phyloP scores from a whole-genome alignment of 2,888 invertebrate species.

The Leucoma salicis region DNA sequence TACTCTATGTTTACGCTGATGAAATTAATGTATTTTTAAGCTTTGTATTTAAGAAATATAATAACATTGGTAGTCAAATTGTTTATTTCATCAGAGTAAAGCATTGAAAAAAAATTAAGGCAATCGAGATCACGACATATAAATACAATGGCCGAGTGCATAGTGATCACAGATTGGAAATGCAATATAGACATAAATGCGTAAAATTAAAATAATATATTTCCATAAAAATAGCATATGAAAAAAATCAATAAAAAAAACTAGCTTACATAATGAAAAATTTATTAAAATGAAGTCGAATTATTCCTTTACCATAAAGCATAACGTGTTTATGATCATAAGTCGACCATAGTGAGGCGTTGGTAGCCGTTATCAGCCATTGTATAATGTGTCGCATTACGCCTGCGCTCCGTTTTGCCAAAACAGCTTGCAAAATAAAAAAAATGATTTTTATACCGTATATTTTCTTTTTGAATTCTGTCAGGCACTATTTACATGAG shows the following conservation, averaged over 20 bases:
- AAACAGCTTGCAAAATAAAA: conserved; percentile 74
- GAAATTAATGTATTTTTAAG: conserved; percentile 22
- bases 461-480: conserved; percentile 26
- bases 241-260: conserved; percentile 12
- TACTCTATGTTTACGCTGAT: conserved; percentile 49
- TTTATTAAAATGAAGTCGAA: conserved; percentile 16
- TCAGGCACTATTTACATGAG: conserved; percentile 9
- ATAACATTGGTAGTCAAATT: too few species aligned
- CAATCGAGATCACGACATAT: conserved; percentile 51
- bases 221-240: conserved; percentile 7
- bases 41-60: too few species aligned
- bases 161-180: not conserved
- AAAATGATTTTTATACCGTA: conserved; percentile 25
- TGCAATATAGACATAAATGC: not conserved
- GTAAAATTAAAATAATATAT: conserved; percentile 2
- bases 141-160: conserved; percentile 52
- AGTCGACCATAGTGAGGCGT: conserved; percentile 61
- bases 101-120: conserved; percentile 23
- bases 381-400: conserved; percentile 66
- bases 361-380: conserved; percentile 64
- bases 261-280: conserved; percentile 20
- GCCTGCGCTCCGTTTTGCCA: conserved; percentile 56
- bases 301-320: conserved; percentile 53
- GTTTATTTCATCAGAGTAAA: conserved; percentile 44
- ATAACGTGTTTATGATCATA: conserved; percentile 51